Base-by-base conservation (phyloP, 1,140 invertebrate genomes). In the Drosophila ananassae region DNA sequence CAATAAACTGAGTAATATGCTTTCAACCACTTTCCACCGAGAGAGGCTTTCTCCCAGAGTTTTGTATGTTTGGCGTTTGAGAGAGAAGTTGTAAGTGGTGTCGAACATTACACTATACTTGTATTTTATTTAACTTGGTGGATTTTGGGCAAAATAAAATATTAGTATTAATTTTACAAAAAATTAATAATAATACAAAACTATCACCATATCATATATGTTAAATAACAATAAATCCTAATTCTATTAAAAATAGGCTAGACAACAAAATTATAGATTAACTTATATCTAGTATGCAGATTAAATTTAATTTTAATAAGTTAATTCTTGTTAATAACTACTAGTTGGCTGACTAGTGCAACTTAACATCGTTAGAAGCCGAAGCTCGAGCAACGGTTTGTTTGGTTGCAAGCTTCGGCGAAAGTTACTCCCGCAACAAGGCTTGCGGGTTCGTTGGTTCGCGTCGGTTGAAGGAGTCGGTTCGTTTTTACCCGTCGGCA, bases 401-500 rank as follows among this genome's bases (percentile, higher is more conserved):
- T 44, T 44, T 44, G 41, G n/a, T 44, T 44, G 41, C 34, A 37
- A 37, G 34, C 34, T 37, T 37, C 34, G 34, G 34, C 34, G 34
- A 37, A 37, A 37, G 34, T 10, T 37, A 37, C 34, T 37, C 12
- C 34, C 34, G 25, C 34, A 37, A n/a, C 10, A 37, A 10, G 34
- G 34, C 34, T 28, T 21, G 34, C 6, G 28, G 17, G 57, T 67
- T 77, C 79, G 85, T 76, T 78, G 87, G 78, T 55, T 82, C 62
- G 78, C 78, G 83, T 78, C 66, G 58, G 64, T 75, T 64, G 57
- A 55, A 56, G 64, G 72, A 82, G 82, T 72, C 76, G 66, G 82
- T 75, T 75, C 64, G 73, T 50, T 77, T 60, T 37, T 34, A 59
- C 37, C 50, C 56, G 13, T 28, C 32, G 28, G 28, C 66, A 50